A percentile compares a stretch with the other conserved stretches of the same genome.
These are phyloP conservation scores for Plecturocebus donacophilus DNA, from an alignment of 2,113 vertebrate species.

Conservation along the genomic window DNA sequence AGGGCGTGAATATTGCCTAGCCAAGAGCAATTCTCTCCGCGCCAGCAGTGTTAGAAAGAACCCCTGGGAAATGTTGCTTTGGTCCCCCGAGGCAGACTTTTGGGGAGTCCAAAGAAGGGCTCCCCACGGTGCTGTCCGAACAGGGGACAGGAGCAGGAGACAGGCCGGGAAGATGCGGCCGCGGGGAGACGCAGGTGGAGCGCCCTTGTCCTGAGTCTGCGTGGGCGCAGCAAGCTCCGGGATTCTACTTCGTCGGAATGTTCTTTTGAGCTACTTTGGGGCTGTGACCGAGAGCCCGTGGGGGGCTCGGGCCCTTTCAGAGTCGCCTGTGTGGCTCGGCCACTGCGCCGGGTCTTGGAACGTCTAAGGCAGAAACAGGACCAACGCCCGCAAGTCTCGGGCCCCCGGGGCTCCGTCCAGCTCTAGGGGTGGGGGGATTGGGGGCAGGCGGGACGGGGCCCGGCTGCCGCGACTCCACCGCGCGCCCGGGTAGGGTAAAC, in stretches of 20 bases:
- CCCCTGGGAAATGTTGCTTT: neutral
- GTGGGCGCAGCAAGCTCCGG: neutral
- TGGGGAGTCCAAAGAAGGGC: neutral
- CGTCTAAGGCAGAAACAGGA: neutral
- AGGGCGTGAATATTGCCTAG: neutral
- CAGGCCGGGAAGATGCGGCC: neutral
- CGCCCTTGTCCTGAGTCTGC: neutral
- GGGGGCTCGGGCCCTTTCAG: neutral
- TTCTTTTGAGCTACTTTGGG: neutral
- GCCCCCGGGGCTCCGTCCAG: neutral
- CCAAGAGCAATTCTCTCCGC: neutral
- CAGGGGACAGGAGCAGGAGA: no score
- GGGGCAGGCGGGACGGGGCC: neutral
- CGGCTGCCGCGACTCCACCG: neutral
- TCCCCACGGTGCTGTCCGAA: neutral
- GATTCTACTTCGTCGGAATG: neutral
- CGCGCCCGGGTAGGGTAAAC: neutral
- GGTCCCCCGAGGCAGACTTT: neutral
- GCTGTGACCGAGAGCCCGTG: no score
- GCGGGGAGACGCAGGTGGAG: neutral
- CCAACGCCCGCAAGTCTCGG: fast-evolving
- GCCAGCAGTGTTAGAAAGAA: neutral
- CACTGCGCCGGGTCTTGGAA: neutral
- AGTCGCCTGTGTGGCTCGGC: neutral
- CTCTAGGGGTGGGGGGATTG: neutral